Evolutionary conservation across 2,888 invertebrate species (phyloP), one percentile per base, ranked within the genome.

Genomic region (Chrysolina oricalcia): DNA sequence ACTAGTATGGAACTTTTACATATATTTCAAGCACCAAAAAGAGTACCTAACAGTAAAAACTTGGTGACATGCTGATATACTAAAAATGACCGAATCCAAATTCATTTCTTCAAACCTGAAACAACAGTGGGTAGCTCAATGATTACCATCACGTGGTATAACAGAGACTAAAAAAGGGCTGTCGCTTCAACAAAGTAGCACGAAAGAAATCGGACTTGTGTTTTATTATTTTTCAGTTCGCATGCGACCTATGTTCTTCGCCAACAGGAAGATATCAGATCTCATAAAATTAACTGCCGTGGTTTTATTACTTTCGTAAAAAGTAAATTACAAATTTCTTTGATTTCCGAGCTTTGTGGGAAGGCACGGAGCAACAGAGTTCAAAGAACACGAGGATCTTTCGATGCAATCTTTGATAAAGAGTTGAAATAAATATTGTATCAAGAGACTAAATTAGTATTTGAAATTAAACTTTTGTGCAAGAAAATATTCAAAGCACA

Each of bases 271-370:
- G 35, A 66, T 66, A 66, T 46, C 66, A 48, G 46, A 66, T 66
- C 66, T 43, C 50, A 66, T 21, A 66, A 66, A 46, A 50, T 66
- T 46, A 46, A 46, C 50, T 17, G 66, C 21, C 50, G 13, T 66
- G 46, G 66, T 66, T 66, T 46, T 43, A 50, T 66, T 66, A 50
- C 66, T 48, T 66, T 46, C 19, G 10, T 66, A 66, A 27, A 46
- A 43, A 66, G 66, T 27, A 66, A 46, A 66, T 66, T 66, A 66
- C 21, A 23, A 46, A 46, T 43, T 66, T 43, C 66, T 66, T 66
- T 66, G 66, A 66, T 46, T 66, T 66, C 15, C n/a, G 9, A 66
- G 13, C 46, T 41, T 43, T 43, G 66, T 50, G 50, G 21, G 21
- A 19, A 66, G 15, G 50, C 48, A 46, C 48, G 15, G 21, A 43